Base-by-base conservation (phyloP, 1,140 invertebrate species). In the Battus philenor region DNA sequence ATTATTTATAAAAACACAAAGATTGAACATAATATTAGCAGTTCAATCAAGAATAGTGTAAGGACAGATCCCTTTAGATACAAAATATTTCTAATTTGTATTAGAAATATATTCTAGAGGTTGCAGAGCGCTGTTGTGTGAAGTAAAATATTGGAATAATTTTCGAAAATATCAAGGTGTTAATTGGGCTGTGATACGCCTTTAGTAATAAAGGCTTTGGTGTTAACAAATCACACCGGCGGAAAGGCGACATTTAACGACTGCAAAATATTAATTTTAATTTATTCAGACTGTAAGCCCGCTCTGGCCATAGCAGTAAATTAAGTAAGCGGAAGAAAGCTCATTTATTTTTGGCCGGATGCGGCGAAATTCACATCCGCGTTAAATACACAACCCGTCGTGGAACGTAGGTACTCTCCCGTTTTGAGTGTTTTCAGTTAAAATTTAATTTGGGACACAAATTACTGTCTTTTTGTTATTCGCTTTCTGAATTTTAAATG, bases 251-350 rank as follows among this genome's bases (percentile, higher is more conserved):
- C 68, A 68, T 63, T 62, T 70, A 68, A 54, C 49, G 59, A 64
- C 45, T 67, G 61, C 57, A 56, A 72, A 80, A 77, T 79, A 80
- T 83, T 73, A 80, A 75, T 80, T 71, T 77, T 79, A 83, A 83
- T 80, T 69, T 69, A 81, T 84, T 62, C 61, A 52, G 45, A 46
- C 44, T 54, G 60, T 64, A 50, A 63, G 54, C 67, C 60, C 67
- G 60, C 57, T 51, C 48, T 61, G 65, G 61, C 67, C 64, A 65
- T 59, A 54, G 70, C 67, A 68, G 73, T 79, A 75, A 80, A 84
- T 84, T 81, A 84, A 81, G 74, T 81, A 77, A 79, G 77, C 77
- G 76, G 77, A 84, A 81, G 80, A 84, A 84, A 80, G 70, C 70
- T 78, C 77, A 80, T 84, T 78, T 78, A 84, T 80, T 81, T 83